Evolutionary conservation across 2,888 invertebrate genomes (phyloP), one percentile per base, ranked within the genome.

Genomic region (Pseudococcus jackbeardsleyi): DNA sequence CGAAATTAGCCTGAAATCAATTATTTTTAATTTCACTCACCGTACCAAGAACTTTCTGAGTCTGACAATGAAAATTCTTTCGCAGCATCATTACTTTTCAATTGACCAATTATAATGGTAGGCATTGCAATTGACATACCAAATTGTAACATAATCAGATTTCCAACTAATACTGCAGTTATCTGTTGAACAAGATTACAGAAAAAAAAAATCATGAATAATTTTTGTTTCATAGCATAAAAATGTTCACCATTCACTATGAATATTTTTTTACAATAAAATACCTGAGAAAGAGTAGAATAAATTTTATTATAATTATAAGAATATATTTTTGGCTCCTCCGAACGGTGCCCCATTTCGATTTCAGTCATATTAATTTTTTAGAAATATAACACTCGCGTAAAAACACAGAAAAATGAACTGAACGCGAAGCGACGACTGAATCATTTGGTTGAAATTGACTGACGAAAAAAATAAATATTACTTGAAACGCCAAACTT

Each of bases 81-180:
- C 33, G 26, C 12, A 11, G 8, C 2, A 5, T 46, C 26, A n/a
- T 17, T 59, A 4, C n/a, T 19, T 59, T 59, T 59, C 4, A 79
- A 42, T 42, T 39, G 6, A 1, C 85, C 85, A 33, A 50, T 85
- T 26, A 85, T 59, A 17, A 85, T n/a, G 0, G 85, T 85, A 33
- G 85, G 59, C 54, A 85, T 85, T 15, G 85, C 50, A n/a, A 85
- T 85, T 8, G 85, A 85, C 85, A 85, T 85, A 54, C 85, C 85
- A 17, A 85, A 85, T 85, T 85, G 85, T 33, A 85, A 59, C 85
- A 85, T 85, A 4, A 85, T 85, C 26, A 85, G 9, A 17, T 85
- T 85, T n/a, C 85, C 85, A 5, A 85, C 59, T 11, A 85, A 50
- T 33, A 85, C 85, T 22, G 85, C 85, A 17, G 59, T 33, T 33